phyloP scores from a whole-genome alignment of 2,888 invertebrate species.

The Blastobasis lacticolella region DNA sequence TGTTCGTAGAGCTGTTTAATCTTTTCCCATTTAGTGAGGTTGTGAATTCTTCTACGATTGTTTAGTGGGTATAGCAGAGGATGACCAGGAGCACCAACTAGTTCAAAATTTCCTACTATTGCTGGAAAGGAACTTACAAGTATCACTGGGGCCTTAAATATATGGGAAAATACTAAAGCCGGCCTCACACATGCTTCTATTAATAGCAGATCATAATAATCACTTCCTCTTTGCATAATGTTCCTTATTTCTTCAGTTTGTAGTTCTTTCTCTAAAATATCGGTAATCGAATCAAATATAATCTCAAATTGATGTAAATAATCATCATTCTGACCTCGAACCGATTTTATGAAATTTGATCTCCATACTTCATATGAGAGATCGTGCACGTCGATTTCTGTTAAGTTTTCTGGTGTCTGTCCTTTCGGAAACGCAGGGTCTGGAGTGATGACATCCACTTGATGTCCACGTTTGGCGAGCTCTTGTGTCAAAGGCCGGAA shows the following conservation, averaged over 20 bases:
- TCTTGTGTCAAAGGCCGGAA: conserved; percentile 34
- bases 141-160: conserved; percentile 35
- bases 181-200: conserved; percentile 24
- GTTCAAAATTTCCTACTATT: conserved; percentile 13
- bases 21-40: conserved; percentile 30
- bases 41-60: conserved; percentile 20
- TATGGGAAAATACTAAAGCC: conserved; percentile 20
- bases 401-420: conserved; percentile 11
- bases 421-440: conserved; percentile 25
- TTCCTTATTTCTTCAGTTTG: conserved; percentile 19
- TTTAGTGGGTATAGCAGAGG: conserved; percentile 28
- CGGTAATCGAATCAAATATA: conserved; percentile 4
- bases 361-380: conserved; percentile 26
- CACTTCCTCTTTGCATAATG: conserved; percentile 19
- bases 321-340: conserved; percentile 2
- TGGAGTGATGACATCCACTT: conserved; percentile 39
- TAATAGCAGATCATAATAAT: conserved; percentile 31
- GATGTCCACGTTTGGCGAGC: conserved; percentile 41
- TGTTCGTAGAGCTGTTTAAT: conserved; percentile 19
- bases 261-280: conserved; percentile 17
- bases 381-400: conserved; percentile 19
- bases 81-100: conserved; percentile 29
- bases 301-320: conserved; percentile 9
- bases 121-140: conserved; percentile 32
- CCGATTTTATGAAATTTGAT: conserved; percentile 7